A percentile compares a stretch with the other conserved stretches of the same genome.
These are phyloP conservation scores for Agelaius tricolor DNA, from an alignment of 2,113 vertebrate genomes.

Conservation along the genomic window DNA sequence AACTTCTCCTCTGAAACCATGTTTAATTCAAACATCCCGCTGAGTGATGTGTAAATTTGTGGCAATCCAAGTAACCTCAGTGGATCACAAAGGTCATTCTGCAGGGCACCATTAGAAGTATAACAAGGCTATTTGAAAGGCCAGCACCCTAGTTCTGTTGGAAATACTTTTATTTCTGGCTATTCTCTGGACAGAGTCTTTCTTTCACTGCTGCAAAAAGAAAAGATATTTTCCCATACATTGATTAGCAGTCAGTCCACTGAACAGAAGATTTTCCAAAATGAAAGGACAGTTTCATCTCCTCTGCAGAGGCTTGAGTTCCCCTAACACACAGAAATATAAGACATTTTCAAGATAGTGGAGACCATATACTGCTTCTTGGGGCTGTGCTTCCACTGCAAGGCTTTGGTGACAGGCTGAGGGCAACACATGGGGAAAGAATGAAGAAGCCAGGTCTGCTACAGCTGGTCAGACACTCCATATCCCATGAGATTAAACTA, in stretches of 20 bases:
- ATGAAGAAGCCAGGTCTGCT: background rate
- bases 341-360: background rate
- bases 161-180: background rate
- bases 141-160: rapidly evolving
- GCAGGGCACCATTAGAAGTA: background rate
- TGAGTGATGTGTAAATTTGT: background rate
- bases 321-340: background rate
- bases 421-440: rapidly evolving
- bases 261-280: background rate
- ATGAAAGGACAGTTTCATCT: background rate
- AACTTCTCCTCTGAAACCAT: background rate
- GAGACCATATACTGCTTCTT: background rate
- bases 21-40: background rate
- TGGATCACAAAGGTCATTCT: background rate
- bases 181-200: background rate
- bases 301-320: background rate
- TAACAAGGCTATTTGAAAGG: background rate
- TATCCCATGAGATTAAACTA: background rate
- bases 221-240: background rate
- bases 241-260: background rate
- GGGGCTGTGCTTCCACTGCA: background rate
- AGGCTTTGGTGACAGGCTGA: background rate
- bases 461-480: background rate
- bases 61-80: background rate
- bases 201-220: background rate